Evolutionary conservation across 2,797 vertebrate genomes (phyloP), one percentile per base, ranked within the genome.

Genomic region (Glyptemys insculpta): DNA sequence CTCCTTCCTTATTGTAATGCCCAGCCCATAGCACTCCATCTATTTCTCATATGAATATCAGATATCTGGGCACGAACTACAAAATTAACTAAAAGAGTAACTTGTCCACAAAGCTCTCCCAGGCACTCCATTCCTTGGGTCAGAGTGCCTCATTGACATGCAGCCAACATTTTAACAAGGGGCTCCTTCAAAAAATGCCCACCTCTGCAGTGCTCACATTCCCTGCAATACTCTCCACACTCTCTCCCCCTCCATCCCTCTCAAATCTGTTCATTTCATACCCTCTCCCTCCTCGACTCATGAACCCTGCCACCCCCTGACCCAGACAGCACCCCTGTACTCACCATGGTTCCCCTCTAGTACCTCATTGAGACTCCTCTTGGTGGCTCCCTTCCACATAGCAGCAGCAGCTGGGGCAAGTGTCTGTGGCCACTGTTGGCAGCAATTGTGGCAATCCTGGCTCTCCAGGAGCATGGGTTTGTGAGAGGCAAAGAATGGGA

Each of bases 91-190:
- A 78, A 83, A 88, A 94, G 74, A 2, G 12, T 85, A 54, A 44
- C 47, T 52, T 81, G 12, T 37, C 0, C 1, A 15, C 84, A 81
- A 86, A 16, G 41, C 59, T 37, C 65, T 89, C 31, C 81, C 76
- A 56, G 21, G 34, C 83, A 7, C 49, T 23, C 5, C 3, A 57
- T 1, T 4, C 87, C 92, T 88, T 83, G 31, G 10, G 3, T 89
- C 85, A 49, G 34, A 8, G 79, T 79, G 16, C 19, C 88, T 89
- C 83, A 79, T 34, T 81, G 87, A 56, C 81, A 29, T 34, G 74
- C 91, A 9, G 81, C 76, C 78, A 95, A 18, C 50, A 68, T 91
- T 95, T 89, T 44, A 84, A 50, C 62, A 37, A 37, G 86, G 83
- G 83, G 21, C 1, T 2, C 4, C 41, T 89, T 92, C 83, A 83